A percentile compares a stretch with the other conserved stretches of the same genome.
Conservation (phyloP, 2,113 vertebrate genomes). For the Lophochroa leadbeateri region DNA sequence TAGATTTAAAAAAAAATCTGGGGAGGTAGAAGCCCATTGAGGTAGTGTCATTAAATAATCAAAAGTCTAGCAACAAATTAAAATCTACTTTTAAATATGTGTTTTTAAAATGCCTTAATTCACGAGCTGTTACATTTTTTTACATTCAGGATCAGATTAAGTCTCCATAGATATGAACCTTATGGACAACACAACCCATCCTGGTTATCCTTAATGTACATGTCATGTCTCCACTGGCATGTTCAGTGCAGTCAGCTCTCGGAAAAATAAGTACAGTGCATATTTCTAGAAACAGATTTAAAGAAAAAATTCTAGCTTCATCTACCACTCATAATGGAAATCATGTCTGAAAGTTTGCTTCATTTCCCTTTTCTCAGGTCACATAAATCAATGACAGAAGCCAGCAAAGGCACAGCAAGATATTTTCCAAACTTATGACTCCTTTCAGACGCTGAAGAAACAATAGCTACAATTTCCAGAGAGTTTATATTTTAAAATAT, state of each 20-base stretch:
- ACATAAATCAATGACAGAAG: not conserved
- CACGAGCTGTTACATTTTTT: not conserved
- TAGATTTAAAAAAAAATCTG: not conserved
- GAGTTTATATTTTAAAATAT: not conserved
- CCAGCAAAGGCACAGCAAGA: not conserved
- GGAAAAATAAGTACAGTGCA: rapidly evolving
- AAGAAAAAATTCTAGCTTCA: not conserved
- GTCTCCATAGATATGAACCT: not conserved
- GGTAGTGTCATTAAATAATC: not conserved
- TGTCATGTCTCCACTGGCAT: rapidly evolving
- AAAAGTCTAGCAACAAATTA: not conserved
- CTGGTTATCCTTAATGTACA: not conserved
- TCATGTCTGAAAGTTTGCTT: not conserved
- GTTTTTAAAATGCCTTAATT: not conserved
- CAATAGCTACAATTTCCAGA: not conserved
- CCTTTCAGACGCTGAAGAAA: not conserved
- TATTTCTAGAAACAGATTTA: not conserved
- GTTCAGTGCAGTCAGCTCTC: not conserved
- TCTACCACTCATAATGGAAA: not conserved
- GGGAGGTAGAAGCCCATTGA: not conserved
- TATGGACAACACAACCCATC: not conserved
- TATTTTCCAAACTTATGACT: not conserved
- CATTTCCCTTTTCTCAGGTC: not conserved
- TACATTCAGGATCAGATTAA: not conserved
- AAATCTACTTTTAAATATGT: not conserved